Base-by-base conservation (phyloP, 2,888 invertebrate species). In the Pinctada fucata region DNA sequence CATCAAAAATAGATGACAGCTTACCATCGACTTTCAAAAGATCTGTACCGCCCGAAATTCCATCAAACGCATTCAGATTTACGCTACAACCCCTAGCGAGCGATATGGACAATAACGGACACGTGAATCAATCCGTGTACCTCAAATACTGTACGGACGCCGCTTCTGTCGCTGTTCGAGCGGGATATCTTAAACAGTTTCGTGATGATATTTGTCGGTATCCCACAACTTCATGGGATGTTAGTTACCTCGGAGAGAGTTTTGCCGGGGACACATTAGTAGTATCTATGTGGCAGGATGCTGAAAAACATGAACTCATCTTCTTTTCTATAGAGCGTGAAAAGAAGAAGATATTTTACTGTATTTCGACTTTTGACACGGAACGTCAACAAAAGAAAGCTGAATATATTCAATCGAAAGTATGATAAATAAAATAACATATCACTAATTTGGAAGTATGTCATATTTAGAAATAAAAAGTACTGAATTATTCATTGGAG, bases 61-160 rank as follows among this genome's bases (percentile, higher is more conserved):
- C 4, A 65, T 51, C 10, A 72, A 71, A 10, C 58, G 66, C 31
- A 51, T 67, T 52, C 74, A 70, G 16, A 51, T 49, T 8, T 75
- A 50, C 66, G 58, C 72, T 10, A 65, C 51, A 13, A n/a, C 71
- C 3, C 58, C 58, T 4, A 64, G 74, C 47, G 31, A 79, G 79
- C 70, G 79, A 79, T 47, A 49, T 71, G 10, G 79, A 79, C 31
- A 65, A 66, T 51, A 79, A 79, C 47, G 52, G 58, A 3, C 79
- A 79, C 16, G 65, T 70, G 3, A 79, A 79, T 58, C 75, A 79
- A 45, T 65, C 79, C 31, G 72, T 70, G 8, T 79, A 79, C 63
- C 50, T 79, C 0, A 79, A 75, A 72, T 72, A 71, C 8, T 79
- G 75, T 49, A 71, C 75, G 71, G 79, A 79, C 64, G 71, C 63